Percentiles rank a stretch among this genome's conserved stretches.
phyloP scores from a whole-genome alignment of 2,888 invertebrate species.

The Nemoura dubitans region DNA sequence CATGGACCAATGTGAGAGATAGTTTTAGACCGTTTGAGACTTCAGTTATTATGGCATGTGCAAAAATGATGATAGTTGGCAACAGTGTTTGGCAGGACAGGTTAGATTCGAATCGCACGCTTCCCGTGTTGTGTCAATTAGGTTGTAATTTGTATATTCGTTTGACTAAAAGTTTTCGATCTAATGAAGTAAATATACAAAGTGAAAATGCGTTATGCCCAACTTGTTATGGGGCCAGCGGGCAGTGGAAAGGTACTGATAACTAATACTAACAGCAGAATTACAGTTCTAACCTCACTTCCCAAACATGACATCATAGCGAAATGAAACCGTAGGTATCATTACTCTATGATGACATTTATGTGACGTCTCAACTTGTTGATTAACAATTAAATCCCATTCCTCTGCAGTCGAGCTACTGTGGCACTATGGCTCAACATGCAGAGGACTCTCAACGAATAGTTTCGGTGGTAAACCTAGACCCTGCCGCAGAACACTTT shows the following conservation, averaged over 20 bases:
- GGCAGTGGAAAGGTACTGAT: slow-evolving; percentile 91
- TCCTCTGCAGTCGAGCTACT: slow-evolving; percentile 86
- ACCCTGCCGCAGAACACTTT: slow-evolving; percentile 98
- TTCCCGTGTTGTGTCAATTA: too few relatives aligned
- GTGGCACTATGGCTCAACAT: slow-evolving; percentile 86
- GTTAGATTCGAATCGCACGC: too few relatives aligned
- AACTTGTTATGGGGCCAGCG: slow-evolving; percentile 95
- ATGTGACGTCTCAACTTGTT: too few relatives aligned
- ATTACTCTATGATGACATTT: too few relatives aligned
- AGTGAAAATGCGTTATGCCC: slow-evolving; percentile 85
- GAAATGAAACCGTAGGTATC: too few relatives aligned
- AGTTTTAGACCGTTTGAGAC: too few relatives aligned
- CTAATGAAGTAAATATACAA: background rate
- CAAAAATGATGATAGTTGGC: too few relatives aligned
- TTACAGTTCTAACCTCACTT: background rate
- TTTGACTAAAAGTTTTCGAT: background rate
- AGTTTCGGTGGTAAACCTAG: slow-evolving; percentile 92
- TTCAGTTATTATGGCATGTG: too few relatives aligned
- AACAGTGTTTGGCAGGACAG: too few relatives aligned
- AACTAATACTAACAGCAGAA: slow-evolving; percentile 20
- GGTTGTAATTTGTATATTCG: too few relatives aligned
- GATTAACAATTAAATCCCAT: background rate
- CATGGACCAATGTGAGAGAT: too few relatives aligned
- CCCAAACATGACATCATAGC: background rate
- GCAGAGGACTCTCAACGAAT: slow-evolving; percentile 77